Conservation (phyloP, 2,888 invertebrate species). For the Syritta pipiens region DNA sequence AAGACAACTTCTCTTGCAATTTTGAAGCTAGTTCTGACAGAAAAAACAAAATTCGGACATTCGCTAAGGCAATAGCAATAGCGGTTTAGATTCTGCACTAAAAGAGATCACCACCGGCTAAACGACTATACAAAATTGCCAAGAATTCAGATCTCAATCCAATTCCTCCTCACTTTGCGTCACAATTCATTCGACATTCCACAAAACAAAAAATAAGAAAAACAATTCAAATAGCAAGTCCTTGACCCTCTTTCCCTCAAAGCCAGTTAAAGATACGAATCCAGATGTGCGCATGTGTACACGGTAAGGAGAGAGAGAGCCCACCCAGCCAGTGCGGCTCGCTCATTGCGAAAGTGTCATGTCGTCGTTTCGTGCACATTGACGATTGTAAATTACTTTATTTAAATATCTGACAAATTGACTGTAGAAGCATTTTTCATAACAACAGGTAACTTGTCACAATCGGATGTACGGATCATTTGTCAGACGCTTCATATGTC, state of each 20-base stretch:
- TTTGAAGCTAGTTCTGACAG: too few relatives aligned
- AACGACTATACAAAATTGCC: too few relatives aligned
- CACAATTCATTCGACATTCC: too few relatives aligned
- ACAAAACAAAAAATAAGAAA: background rate
- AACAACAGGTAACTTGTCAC: conserved; percentile 77
- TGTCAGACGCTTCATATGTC: conserved; percentile 73
- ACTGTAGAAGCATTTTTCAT: conserved; percentile 71
- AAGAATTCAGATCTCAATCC: too few relatives aligned
- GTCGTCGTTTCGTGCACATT: conserved; percentile 67
- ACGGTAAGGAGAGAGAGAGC: too few relatives aligned
- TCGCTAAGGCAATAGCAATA: too few relatives aligned
- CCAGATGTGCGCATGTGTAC: conserved; percentile 46
- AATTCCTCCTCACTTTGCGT: too few relatives aligned
- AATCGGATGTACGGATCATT: conserved; percentile 78
- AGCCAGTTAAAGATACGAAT: conserved; percentile 7
- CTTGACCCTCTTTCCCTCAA: conserved; percentile 21
- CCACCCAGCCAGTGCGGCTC: conserved; percentile 54
- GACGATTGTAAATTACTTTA: conserved; percentile 73
- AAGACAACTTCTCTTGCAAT: too few relatives aligned
- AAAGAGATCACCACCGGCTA: too few relatives aligned
- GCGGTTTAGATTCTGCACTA: too few relatives aligned
- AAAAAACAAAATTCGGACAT: too few relatives aligned
- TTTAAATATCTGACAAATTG: conserved; percentile 74
- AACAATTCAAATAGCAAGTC: background rate
- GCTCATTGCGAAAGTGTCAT: conserved; percentile 69